A percentile compares a stretch with the other conserved stretches of the same genome.
Evolutionary conservation across 1,140 invertebrate genomes (phyloP).

Genomic region (Dysdera silvatica): DNA sequence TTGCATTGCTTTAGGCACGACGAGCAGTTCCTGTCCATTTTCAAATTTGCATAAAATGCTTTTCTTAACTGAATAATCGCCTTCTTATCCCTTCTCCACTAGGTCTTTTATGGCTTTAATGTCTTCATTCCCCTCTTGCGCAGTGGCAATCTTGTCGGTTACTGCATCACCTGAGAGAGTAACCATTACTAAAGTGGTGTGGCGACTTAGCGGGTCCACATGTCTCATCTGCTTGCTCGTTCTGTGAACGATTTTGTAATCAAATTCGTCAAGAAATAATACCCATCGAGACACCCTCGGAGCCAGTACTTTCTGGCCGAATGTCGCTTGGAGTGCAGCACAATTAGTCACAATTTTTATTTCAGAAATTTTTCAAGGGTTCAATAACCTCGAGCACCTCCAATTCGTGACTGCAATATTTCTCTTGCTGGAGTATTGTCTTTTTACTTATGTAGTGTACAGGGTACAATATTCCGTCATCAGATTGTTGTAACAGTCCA

Average conservation of each 20-base stretch:
- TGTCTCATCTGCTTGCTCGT: background rate
- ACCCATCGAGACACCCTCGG: background rate
- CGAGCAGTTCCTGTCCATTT: background rate
- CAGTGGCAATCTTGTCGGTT: background rate
- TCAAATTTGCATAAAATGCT: background rate
- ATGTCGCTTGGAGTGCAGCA: conserved; percentile 5
- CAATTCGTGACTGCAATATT: background rate
- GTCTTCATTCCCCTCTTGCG: background rate
- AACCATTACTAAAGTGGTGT: background rate
- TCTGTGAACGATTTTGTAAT: conserved; percentile 13
- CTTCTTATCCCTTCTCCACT: background rate
- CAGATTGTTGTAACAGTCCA: conserved; percentile 45
- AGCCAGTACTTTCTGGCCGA: background rate
- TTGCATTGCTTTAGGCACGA: background rate
- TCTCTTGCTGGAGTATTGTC: background rate
- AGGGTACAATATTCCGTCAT: conserved; percentile 23
- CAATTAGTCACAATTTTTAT: conserved; percentile 16
- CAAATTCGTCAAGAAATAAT: conserved; percentile 2
- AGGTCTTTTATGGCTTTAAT: background rate
- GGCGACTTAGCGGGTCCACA: conserved; percentile 4
- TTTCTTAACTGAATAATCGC: background rate
- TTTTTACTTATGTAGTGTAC: background rate
- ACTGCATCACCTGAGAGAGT: background rate
- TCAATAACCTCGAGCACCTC: conserved; percentile 3
- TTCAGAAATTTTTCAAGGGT: conserved; percentile 7